Base-by-base conservation (phyloP, 1,140 invertebrate genomes). In the Heterodera schachtii region DNA sequence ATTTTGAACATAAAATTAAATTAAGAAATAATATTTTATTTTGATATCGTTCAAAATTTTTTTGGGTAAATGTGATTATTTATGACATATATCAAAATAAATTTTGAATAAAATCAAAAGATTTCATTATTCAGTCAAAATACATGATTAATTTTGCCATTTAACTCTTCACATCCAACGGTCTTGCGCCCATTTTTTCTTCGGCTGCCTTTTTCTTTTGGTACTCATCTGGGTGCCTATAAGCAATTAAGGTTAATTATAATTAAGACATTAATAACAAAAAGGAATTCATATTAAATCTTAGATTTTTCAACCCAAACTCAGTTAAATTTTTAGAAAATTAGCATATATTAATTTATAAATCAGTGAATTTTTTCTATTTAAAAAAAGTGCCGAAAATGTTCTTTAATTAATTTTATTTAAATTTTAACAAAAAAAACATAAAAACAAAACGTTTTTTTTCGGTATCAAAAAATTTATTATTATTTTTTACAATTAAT, bases 131-230 rank as follows among this genome's bases (percentile, higher is more conserved):
- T 11, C 49, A 52, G 6, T 52, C 49, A 52, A 52, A 52, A 52
- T 2, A 6, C 6, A 11, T 52, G 49, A 8, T 52, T 52, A 8
- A 8, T 52, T 52, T 52, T 52, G 6, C 49, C 57, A 64, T 64
- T 19, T 64, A 16, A 16, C 57, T 64, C 16, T 64, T 64, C 57
- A 64, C 13, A 19, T 64, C 57, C 57, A 64, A 64, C 16, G 57
- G 13, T 19, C 19, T 64, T 6, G 47, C 75, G 19, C 75, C 75
- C 49, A 76, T 76, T 2, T 19, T 41, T 31, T 76, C 75, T 49
- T 76, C 75, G n/a, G 75, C 75, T 8, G 75, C 75, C 49, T 76
- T 76, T 41, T 76, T 76, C 16, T 66, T 57, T 19, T 76, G 52
- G 75, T 76, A 76, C 49, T 76, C 75, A 43, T 76, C 75, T 1